A percentile compares a stretch with the other conserved stretches of the same genome.
phyloP scores from a whole-genome alignment of 2,888 invertebrate species.

The Andrena haemorrhoa region DNA sequence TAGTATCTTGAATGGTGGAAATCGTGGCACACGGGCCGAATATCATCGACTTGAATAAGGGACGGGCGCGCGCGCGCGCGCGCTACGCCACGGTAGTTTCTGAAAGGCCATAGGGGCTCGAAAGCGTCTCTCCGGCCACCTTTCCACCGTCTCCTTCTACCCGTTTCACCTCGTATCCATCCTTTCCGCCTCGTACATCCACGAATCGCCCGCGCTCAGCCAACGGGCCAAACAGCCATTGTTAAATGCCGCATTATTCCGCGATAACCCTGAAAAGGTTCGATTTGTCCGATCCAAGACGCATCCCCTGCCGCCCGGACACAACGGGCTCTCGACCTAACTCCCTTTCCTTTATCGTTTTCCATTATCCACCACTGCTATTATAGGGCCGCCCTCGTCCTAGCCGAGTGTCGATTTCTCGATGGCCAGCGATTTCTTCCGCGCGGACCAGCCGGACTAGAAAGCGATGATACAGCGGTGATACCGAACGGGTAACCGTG shows the following conservation, averaged over 20 bases:
- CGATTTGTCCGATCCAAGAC: constrained; percentile 78
- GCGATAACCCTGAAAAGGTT: constrained; percentile 75
- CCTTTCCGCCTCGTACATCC: constrained; percentile 2
- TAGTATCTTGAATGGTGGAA: constrained; percentile 69
- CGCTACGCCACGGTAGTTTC: constrained; percentile 31
- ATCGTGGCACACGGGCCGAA: constrained; percentile 71
- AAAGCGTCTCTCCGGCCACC: constrained; percentile 11
- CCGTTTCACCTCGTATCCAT: constrained; percentile 4
- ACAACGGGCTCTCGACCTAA: constrained; percentile 50
- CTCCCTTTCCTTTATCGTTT: constrained; percentile 44
- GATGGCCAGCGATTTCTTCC: constrained; percentile 6
- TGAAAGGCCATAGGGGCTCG: constrained; percentile 45
- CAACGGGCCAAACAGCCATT: constrained; percentile 77
- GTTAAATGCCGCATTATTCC: constrained; percentile 80
- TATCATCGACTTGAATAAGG: constrained; percentile 76
- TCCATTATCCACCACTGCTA: constrained; percentile 66
- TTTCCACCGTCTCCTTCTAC: background rate
- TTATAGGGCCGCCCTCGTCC: background rate
- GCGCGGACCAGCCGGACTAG: background rate
- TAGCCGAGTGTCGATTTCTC: background rate
- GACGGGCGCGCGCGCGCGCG: constrained; percentile 67
- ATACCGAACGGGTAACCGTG: background rate
- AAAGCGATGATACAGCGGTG: constrained; percentile 15
- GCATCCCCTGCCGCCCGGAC: background rate
- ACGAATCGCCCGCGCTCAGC: constrained; percentile 41